Conservation (phyloP, 2,888 invertebrate genomes). For the Marasmarcha lunaedactyla region DNA sequence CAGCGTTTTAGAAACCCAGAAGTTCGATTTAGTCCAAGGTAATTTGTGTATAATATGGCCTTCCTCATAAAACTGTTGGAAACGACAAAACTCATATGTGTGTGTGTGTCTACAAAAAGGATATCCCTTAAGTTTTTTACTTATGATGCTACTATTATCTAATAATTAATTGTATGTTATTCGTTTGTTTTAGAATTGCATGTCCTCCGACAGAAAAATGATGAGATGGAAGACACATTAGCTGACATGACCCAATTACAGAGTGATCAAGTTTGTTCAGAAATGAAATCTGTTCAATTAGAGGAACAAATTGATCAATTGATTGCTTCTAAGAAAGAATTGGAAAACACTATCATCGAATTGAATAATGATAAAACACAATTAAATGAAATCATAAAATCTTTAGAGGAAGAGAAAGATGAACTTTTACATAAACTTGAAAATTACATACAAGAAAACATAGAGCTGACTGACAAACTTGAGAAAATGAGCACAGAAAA, state of each 20-base stretch:
- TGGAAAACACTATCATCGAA: conserved; percentile 58
- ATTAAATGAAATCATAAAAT: conserved; percentile 64
- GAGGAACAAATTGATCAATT: conserved; percentile 80
- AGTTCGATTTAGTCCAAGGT: conserved; percentile 76
- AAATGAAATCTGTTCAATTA: conserved; percentile 81
- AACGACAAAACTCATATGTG: background rate
- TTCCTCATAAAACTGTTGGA: background rate
- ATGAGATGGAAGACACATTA: conserved; percentile 71
- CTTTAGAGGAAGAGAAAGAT: conserved; percentile 70
- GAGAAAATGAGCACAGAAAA: conserved; percentile 79
- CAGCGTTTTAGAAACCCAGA: conserved; percentile 74
- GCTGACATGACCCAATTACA: conserved; percentile 73
- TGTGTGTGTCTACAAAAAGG: no score
- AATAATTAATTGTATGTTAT: no score
- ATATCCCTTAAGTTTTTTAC: no score
- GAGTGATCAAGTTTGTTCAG: conserved; percentile 79
- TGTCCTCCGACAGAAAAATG: conserved; percentile 71
- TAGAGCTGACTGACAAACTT: conserved; percentile 78
- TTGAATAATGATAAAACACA: conserved; percentile 66
- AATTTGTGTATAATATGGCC: conserved; percentile 19
- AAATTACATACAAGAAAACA: conserved; percentile 78
- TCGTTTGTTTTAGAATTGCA: conserved; percentile 65
- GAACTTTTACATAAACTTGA: conserved; percentile 73
- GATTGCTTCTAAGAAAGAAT: conserved; percentile 54
- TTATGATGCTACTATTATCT: no score